Evolutionary conservation across 2,888 invertebrate species (phyloP).

Genomic region (Mystacides longicornis): DNA sequence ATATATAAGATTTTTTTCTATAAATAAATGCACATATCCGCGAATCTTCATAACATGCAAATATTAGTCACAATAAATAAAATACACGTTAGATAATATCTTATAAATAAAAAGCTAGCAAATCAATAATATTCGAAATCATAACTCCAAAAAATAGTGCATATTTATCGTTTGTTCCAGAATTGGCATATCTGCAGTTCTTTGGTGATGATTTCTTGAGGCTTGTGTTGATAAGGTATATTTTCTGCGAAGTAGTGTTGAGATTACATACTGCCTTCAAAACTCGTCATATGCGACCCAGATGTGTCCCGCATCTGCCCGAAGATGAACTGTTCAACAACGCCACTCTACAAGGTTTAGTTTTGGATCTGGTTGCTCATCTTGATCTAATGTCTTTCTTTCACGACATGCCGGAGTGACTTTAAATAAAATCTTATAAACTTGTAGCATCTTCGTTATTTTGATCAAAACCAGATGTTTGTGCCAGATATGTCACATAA

Average conservation of each 20-base stretch:
- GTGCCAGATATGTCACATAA: too few species aligned
- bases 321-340: slow-evolving; percentile 82
- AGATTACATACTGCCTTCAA: slow-evolving; percentile 81
- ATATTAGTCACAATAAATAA: too few species aligned
- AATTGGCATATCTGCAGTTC: slow-evolving; percentile 71
- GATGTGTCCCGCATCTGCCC: slow-evolving; percentile 79
- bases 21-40: too few species aligned
- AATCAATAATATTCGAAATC: too few species aligned
- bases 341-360: slow-evolving; percentile 67
- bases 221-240: slow-evolving; percentile 77
- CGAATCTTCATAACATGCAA: too few species aligned
- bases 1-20: too few species aligned
- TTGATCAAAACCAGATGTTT: too few species aligned
- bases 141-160: too few species aligned
- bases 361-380: slow-evolving; percentile 75
- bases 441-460: too few species aligned
- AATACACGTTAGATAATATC: too few species aligned
- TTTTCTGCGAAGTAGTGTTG: slow-evolving; percentile 88
- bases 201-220: slow-evolving; percentile 94
- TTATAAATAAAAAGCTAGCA: too few species aligned
- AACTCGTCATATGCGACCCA: slow-evolving; percentile 77
- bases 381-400: slow-evolving; percentile 75
- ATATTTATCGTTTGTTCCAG: slow-evolving; percentile 43
- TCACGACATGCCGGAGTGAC: slow-evolving; percentile 37
- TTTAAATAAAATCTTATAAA: too few species aligned